Evolutionary conservation across 2,888 invertebrate genomes (phyloP).

Genomic region (Andrena haemorrhoa): DNA sequence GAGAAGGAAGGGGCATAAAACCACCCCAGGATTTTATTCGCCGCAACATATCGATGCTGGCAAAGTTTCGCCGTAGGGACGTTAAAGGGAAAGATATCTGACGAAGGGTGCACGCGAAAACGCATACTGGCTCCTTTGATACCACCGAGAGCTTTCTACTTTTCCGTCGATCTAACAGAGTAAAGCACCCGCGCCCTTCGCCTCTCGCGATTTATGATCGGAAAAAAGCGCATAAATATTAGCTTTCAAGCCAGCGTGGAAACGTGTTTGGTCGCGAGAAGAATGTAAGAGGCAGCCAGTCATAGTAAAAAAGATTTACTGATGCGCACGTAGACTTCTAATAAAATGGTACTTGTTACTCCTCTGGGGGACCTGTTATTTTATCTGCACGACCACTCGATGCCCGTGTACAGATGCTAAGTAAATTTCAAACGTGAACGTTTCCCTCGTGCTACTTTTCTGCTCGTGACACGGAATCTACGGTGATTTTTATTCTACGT

Average conservation of each 20-base stretch:
- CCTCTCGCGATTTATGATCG: conserved; percentile 40
- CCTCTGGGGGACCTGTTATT: conserved; percentile 2
- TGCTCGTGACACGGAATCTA: background rate
- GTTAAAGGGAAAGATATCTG: conserved; percentile 18
- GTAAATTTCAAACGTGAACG: background rate
- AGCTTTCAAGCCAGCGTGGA: conserved; percentile 12
- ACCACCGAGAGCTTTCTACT: conserved; percentile 33
- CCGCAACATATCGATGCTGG: background rate
- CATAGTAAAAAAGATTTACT: conserved; percentile 33
- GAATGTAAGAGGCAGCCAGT: conserved; percentile 5
- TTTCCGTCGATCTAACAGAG: conserved; percentile 27
- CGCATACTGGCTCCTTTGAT: conserved; percentile 47
- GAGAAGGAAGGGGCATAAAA: background rate
- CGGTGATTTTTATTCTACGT: background rate
- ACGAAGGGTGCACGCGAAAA: conserved; percentile 17
- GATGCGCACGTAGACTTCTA: background rate
- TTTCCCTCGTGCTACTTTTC: too few relatives aligned
- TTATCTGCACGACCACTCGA: conserved; percentile 2
- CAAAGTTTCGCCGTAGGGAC: background rate
- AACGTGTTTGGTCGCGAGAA: conserved; percentile 17
- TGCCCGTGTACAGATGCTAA: background rate
- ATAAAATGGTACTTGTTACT: conserved; percentile 44
- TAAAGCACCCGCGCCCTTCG: conserved; percentile 11
- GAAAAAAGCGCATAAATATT: conserved; percentile 45
- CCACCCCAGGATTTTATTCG: background rate